Percentiles rank a stretch among this genome's conserved stretches.
These are phyloP conservation scores for Hypomesus transpacificus DNA, from an alignment of 2,113 vertebrate species.

Conservation along the genomic window DNA sequence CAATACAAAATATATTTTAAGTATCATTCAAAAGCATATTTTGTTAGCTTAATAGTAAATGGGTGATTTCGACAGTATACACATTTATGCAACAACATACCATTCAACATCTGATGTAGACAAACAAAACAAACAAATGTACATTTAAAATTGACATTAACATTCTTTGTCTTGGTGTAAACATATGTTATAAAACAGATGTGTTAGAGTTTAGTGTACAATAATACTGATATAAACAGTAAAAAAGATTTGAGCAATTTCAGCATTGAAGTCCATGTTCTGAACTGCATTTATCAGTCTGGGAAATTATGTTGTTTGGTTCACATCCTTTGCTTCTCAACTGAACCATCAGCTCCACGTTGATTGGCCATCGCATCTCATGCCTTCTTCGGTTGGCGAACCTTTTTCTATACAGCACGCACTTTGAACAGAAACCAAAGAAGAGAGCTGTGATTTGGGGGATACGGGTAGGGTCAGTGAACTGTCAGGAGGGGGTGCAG, in stretches of 20 bases:
- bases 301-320: too few relatives aligned
- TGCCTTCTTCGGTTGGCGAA: too few relatives aligned
- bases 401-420: conserved; percentile 47
- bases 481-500: conserved; percentile 6
- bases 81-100: not conserved
- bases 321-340: too few relatives aligned
- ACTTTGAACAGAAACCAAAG: conserved; percentile 65
- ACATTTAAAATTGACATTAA: not conserved
- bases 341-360: too few relatives aligned
- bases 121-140: not conserved
- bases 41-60: not conserved
- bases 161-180: not conserved
- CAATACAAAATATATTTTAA: not conserved
- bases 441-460: conserved; percentile 58
- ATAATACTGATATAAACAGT: not conserved
- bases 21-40: not conserved
- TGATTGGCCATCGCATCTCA: too few relatives aligned
- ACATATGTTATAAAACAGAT: not conserved
- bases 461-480: conserved; percentile 16
- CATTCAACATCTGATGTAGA: not conserved
- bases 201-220: not conserved
- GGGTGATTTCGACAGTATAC: not conserved
- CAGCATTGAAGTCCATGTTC: not conserved
- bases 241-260: not conserved
- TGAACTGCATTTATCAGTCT: too few relatives aligned